Evolutionary conservation across 1,140 invertebrate species (phyloP), one percentile per base, ranked within the genome.

Genomic region (Conus betulinus): DNA sequence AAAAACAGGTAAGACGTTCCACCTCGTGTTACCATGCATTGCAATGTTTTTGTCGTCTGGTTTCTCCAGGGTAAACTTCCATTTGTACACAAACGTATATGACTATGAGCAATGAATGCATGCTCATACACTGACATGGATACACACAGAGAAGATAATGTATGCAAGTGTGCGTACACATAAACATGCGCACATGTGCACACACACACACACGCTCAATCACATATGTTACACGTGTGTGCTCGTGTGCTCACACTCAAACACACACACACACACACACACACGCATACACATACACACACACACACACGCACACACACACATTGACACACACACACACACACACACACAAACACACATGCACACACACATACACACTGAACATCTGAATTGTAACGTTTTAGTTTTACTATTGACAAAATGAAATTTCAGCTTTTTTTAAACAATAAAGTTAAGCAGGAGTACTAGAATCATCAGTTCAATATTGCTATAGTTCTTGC

Each of bases 1-100:
- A 87, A 87, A 20, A 25, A 79, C 10, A 87, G 85, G n/a, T 87
- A 87, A 5, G 85, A 87, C 23, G 74, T 74, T 52, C 53, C 71
- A 3, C 85, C 85, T 20, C 85, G 71, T 20, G 71, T 23, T 1
- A 87, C 74, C 11, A 74, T 78, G 23, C 85, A 87, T 60, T 53
- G 52, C 23, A 87, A 25, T 11, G 25, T 27, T 53, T 78, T 74
- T n/a, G 39, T 87, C 84, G 51, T 87, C 53, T 3, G 57, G n/a
- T 8, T 15, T 78, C 74, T 87, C 85, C 85, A 87, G 13, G 53
- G 17, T 15, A 17, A 87, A 71, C 52, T 87, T 71, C 85, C 85
- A 87, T 78, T 87, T 74, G 74, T 27, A 11, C 27, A 85, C 17
- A 85, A 52, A 84, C 57, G 7, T 57, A 55, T 57, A 7, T 74